Conservation (phyloP, 2,888 invertebrate genomes). For the Euplagia quadripunctaria region DNA sequence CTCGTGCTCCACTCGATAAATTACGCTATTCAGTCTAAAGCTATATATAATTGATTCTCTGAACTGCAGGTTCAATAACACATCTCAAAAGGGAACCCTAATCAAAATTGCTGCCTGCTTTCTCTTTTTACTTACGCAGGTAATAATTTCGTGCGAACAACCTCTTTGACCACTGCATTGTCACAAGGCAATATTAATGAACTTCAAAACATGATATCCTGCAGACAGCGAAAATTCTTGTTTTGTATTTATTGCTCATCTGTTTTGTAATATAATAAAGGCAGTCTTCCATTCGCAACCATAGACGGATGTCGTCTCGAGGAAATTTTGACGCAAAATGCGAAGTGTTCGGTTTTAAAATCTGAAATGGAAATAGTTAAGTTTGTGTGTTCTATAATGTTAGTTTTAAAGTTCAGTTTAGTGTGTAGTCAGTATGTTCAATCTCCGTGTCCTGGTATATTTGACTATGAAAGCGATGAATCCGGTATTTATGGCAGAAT, state of each 20-base stretch:
- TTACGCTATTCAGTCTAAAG: too few species aligned
- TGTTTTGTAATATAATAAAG: background rate
- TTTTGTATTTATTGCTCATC: constrained; percentile 21
- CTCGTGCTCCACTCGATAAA: too few species aligned
- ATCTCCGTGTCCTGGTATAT: constrained; percentile 10
- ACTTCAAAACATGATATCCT: background rate
- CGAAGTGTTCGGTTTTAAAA: background rate
- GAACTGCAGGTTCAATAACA: background rate
- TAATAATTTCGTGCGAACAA: background rate
- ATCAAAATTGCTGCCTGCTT: background rate
- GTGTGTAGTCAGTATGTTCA: background rate
- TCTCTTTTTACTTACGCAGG: background rate
- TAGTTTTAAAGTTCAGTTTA: background rate
- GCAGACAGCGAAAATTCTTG: constrained; percentile 10
- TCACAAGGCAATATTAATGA: background rate
- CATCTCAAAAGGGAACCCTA: background rate
- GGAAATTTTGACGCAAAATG: background rate
- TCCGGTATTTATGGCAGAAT: constrained; percentile 1
- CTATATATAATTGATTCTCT: background rate
- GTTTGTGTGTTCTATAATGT: background rate
- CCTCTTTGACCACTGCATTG: background rate
- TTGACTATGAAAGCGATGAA: constrained; percentile 8
- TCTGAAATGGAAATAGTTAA: constrained; percentile 3
- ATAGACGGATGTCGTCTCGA: constrained; percentile 8
- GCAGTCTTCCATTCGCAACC: background rate